Conservation (phyloP, 2,888 invertebrate genomes). For the Drosophila eohydei region DNA sequence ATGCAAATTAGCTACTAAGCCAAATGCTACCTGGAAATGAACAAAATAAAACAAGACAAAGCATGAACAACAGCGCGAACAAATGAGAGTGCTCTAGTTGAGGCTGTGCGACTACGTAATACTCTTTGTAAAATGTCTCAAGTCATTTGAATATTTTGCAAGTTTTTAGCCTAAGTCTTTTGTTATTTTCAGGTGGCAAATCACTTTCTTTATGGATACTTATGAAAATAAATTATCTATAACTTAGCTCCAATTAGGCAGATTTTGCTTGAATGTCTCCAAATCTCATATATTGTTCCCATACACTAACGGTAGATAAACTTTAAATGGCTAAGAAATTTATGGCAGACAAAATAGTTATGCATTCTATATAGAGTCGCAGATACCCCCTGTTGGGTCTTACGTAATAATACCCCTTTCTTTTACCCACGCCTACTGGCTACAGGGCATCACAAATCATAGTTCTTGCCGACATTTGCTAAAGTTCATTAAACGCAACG, state of each 20-base stretch:
- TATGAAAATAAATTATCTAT: neutral
- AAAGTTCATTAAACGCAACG: slow-evolving; percentile 74
- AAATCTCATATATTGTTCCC: too few relatives aligned
- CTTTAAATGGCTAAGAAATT: neutral
- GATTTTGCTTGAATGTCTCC: neutral
- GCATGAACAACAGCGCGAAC: slow-evolving; percentile 10
- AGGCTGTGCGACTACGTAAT: neutral
- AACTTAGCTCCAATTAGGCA: neutral
- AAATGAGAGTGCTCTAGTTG: slow-evolving; percentile 10
- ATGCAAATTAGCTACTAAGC: slow-evolving; percentile 62
- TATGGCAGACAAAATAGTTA: neutral
- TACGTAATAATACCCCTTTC: neutral
- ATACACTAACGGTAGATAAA: neutral
- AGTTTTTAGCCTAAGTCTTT: slow-evolving; percentile 75
- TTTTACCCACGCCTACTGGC: slow-evolving; percentile 9
- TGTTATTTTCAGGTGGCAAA: slow-evolving; percentile 29
- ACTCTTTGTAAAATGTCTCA: slow-evolving; percentile 23
- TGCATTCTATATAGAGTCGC: neutral
- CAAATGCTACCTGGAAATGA: slow-evolving; percentile 29
- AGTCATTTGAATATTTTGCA: slow-evolving; percentile 31
- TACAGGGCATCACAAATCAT: slow-evolving; percentile 54
- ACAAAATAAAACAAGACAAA: slow-evolving; percentile 31
- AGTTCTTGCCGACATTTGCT: slow-evolving; percentile 60
- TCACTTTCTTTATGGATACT: neutral
- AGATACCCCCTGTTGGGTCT: neutral